phyloP scores from a whole-genome alignment of 2,113 vertebrate species.

The Hylia prasina region DNA sequence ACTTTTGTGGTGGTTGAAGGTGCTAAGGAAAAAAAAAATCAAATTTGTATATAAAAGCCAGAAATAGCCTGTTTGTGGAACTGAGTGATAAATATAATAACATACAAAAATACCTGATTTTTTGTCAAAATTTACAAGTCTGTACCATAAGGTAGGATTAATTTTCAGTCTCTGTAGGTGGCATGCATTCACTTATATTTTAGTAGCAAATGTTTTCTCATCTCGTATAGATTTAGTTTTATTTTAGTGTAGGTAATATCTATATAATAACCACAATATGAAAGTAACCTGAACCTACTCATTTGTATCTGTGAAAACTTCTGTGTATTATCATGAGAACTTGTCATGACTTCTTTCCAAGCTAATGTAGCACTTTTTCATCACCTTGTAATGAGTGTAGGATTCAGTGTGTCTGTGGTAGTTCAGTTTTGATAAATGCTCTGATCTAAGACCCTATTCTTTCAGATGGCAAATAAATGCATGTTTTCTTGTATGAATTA shows the following conservation, averaged over 20 bases:
- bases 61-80: background rate
- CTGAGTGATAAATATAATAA: background rate
- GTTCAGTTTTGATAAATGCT: background rate
- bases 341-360: background rate
- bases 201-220: background rate
- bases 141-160: background rate
- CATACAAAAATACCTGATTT: rapidly evolving
- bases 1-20: background rate
- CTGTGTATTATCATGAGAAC: background rate
- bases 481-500: background rate
- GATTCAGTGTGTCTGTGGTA: background rate
- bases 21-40: background rate
- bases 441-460: background rate
- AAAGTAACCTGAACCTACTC: background rate
- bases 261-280: background rate
- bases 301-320: background rate
- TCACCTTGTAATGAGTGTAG: background rate
- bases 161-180: background rate
- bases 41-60: background rate
- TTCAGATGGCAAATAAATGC: background rate
- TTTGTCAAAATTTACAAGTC: background rate
- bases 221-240: background rate
- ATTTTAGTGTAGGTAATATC: background rate
- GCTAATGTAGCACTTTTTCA: background rate
- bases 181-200: background rate